Evolutionary conservation across 2,113 vertebrate species (phyloP).

Genomic region (Sinocyclocheilus maitianheensis): DNA sequence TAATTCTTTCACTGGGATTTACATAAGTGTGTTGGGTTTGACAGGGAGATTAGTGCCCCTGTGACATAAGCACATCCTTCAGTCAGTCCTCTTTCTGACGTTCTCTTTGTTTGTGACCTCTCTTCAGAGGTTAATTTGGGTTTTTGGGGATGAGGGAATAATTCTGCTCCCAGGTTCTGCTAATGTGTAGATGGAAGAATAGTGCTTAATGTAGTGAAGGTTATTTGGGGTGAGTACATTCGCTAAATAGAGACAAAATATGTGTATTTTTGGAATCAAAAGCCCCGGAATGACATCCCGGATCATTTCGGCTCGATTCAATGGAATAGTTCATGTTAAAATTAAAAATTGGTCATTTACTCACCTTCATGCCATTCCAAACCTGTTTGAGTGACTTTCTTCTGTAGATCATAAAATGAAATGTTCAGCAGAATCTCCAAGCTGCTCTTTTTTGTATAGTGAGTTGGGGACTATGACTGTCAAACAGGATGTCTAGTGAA

Average conservation of each 20-base stretch:
- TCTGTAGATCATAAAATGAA: not conserved
- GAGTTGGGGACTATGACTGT: not conserved
- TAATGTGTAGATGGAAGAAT: not conserved
- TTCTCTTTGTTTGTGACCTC: not conserved
- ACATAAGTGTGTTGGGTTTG: not conserved
- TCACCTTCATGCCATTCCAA: not conserved
- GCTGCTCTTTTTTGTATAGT: not conserved
- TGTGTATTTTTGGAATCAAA: not conserved
- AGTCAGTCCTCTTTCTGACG: not conserved
- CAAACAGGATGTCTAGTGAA: not conserved
- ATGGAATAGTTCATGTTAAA: not conserved
- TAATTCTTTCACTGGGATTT: slow-evolving; percentile 32
- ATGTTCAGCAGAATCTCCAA: not conserved
- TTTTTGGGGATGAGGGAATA: not conserved
- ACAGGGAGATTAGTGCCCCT: slow-evolving; percentile 29
- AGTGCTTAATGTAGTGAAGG: slow-evolving; percentile 1
- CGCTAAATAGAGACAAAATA: not conserved
- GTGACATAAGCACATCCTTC: not conserved
- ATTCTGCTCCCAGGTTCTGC: not conserved
- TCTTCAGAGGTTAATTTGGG: not conserved
- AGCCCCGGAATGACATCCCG: no score
- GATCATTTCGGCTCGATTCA: not conserved
- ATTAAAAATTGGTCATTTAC: not conserved
- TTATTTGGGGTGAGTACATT: not conserved
- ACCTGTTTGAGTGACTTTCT: no score